Base-by-base conservation (phyloP, 2,888 invertebrate genomes). In the Allophyes oxyacanthae region DNA sequence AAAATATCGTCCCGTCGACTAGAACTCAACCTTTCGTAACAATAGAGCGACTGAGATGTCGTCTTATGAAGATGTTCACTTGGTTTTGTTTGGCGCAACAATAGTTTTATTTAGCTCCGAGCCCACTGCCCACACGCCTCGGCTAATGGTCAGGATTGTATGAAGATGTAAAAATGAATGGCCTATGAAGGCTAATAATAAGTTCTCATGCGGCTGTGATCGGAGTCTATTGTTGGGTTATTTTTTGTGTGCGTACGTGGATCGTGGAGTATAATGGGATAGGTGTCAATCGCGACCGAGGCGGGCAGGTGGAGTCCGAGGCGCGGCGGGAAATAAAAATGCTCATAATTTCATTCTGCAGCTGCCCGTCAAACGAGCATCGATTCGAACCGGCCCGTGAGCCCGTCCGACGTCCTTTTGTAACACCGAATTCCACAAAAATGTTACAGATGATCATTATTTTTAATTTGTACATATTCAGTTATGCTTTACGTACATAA, bases 71-170 rank as follows among this genome's bases (percentile, higher is more conserved):
- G 93, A 92, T 92, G 92, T 92, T 93, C 93, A 90, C 91, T 93
- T 91, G 83, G 89, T 89, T 91, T 92, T 92, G 92, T 93, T 91
- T 83, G 82, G 80, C 75, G 81, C 79, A 90, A 93, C 93, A 94
- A 94, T 93, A 91, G 92, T 91, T 92, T 92, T 94, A 92, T 94
- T 92, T 92, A 91, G 90, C 85, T 88, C 65, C 85, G 80, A 88
- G 91, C 92, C 92, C 90, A 88, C 92, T 92, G 90, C 93, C 94
- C 93, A 93, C 93, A 92, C 93, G 92, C 91, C 92, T 88, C 79
- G 81, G 84, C 87, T 93, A 94, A 94, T 94, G 90, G 93, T 81
- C 80, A 86, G 89, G 85, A 88, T 91, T 92, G 89, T 94, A 92
- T 91, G 86, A 90, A 92, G 92, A 91, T 89, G 89, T 93, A 89